phyloP scores from a whole-genome alignment of 2,888 invertebrate species.

The Noctua comes region DNA sequence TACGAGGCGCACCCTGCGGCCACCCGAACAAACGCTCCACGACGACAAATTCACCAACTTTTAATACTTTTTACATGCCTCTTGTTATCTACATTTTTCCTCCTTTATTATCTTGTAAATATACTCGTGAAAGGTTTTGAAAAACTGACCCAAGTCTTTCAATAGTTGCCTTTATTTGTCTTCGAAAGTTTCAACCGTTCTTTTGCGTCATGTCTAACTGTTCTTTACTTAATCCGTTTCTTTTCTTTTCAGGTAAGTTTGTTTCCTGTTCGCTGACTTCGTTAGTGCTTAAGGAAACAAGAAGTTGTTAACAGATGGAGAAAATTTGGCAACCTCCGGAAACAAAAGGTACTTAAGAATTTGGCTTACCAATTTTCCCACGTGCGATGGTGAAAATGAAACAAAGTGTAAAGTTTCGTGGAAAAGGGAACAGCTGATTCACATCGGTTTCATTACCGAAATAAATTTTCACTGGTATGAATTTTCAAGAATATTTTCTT shows the following conservation, averaged over 20 bases:
- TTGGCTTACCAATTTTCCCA: constrained; percentile 35
- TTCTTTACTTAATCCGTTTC: constrained; percentile 49
- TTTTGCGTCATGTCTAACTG: constrained; percentile 5
- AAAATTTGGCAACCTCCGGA: constrained; percentile 26
- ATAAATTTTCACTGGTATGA: not conserved
- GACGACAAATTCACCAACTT: constrained; percentile 76
- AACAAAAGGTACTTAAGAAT: constrained; percentile 52
- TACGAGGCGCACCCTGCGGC: constrained; percentile 77
- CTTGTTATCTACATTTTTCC: constrained; percentile 61
- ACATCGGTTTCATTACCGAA: constrained; percentile 11
- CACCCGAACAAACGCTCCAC: constrained; percentile 65
- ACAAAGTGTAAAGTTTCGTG: constrained; percentile 33
- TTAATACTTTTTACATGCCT: constrained; percentile 75
- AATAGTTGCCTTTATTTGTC: constrained; percentile 24
- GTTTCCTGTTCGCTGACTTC: constrained; percentile 44
- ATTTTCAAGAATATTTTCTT: not conserved
- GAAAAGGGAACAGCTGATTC: constrained; percentile 28
- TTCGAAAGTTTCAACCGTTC: constrained; percentile 24
- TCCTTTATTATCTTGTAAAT: constrained; percentile 49
- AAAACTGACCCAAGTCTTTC: constrained; percentile 23
- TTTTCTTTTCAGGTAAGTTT: constrained; percentile 67
- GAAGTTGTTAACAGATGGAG: constrained; percentile 27
- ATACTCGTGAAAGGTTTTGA: constrained; percentile 28
- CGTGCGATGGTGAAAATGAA: constrained; percentile 1
- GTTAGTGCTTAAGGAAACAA: constrained; percentile 36